Base-by-base conservation (phyloP, 2,113 vertebrate genomes). In the Lota lota region DNA sequence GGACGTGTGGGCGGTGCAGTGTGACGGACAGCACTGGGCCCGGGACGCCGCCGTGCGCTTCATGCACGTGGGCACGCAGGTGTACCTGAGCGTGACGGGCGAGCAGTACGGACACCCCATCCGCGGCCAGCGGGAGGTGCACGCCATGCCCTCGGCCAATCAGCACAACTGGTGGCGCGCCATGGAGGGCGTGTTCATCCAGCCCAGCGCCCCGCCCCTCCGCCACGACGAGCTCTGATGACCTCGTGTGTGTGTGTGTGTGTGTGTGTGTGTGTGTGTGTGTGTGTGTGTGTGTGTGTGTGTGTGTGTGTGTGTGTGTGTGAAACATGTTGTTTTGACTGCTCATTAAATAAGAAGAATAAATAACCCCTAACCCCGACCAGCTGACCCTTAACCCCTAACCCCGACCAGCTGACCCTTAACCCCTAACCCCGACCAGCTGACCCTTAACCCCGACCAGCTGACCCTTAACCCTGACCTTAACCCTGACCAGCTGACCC, bases 171-270 rank as follows among this genome's bases (percentile, higher is more conserved):
- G 90, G 53, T 99, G 97, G 97, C 95, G 94, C 62, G 92, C 93
- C 71, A 96, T 97, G 95, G 97, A 99, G 77, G 97, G 97, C 0
- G 88, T 99, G 79, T 99, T 98, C 88, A 94, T 99, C 88, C 96
- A 94, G 88, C 94, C 96, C 69, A 93, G 93, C 74, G 75, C 71
- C 64, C 90, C 92, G 47, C 85, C 83, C 0, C 47, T 80, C 4
- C 90, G 87, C 59, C 97, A 98, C 0, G 95, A 98, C 33, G 97
- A 98, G 86, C 95, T 99, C 78, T 99, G 90, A 95, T 47, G 10
- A 61, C 50, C 28, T 53, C 17, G 57, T 64, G 8, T 24, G 0
- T 0, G 21, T 14, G 6, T 53, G 61, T 5, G 11, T 22, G 17
- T n/a, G 61, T 28, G 22, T 40, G 60, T 36, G 69, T 7, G 0